These are phyloP conservation scores for Seriola quinqueradiata DNA, from an alignment of 2,113 vertebrate genomes.

Conservation along the genomic window DNA sequence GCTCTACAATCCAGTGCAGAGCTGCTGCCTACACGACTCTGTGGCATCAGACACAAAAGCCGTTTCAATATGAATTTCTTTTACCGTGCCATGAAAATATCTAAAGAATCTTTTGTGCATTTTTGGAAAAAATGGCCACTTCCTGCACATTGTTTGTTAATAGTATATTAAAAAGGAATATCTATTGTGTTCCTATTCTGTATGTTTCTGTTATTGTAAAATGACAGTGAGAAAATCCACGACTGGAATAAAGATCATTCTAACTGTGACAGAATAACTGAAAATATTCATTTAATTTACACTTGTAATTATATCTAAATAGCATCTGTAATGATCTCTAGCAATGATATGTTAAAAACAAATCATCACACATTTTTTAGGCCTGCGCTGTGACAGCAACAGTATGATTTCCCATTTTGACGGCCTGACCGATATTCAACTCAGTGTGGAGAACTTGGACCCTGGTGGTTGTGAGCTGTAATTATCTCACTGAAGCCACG, in stretches of 20 bases:
- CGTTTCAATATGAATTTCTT: no score
- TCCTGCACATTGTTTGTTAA: neutral
- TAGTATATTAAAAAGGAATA: neutral
- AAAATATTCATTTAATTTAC: neutral
- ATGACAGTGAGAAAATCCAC: neutral
- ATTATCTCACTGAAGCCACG: neutral
- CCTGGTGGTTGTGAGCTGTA: neutral
- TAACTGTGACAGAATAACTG: neutral
- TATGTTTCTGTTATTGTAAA: neutral
- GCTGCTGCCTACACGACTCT: neutral
- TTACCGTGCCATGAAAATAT: no score
- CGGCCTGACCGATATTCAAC: neutral
- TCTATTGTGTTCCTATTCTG: neutral
- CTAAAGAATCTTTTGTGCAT: no score
- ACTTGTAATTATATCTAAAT: neutral
- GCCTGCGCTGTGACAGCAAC: neutral
- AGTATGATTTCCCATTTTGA: neutral
- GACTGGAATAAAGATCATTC: neutral
- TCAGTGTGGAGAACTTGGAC: neutral
- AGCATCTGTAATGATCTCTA: neutral
- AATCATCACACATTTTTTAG: neutral
- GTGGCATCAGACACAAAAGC: no score
- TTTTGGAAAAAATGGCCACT: neutral
- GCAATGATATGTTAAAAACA: neutral
- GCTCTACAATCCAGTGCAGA: neutral